These are phyloP conservation scores for Parnassius smintheus DNA, from an alignment of 2,888 invertebrate genomes.

Conservation along the genomic window DNA sequence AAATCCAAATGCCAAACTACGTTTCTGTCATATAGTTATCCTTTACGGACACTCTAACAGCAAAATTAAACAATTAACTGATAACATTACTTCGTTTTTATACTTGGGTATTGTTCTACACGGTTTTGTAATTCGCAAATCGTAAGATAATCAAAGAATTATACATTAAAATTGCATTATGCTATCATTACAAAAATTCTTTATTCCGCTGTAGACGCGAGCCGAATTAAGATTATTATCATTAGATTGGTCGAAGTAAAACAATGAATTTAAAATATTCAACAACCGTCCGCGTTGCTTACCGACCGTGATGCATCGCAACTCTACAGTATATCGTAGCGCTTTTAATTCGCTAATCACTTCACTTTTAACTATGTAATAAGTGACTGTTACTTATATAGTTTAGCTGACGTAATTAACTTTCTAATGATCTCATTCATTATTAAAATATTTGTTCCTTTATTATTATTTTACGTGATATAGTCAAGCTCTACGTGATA, in stretches of 20 bases:
- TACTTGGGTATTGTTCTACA: slow-evolving; percentile 10
- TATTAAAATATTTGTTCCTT: too few species aligned
- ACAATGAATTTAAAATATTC: slow-evolving; percentile 50
- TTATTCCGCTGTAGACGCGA: slow-evolving; percentile 27
- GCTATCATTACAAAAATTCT: slow-evolving; percentile 20
- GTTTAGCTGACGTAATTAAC: neutral
- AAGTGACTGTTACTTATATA: slow-evolving; percentile 3
- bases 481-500: too few species aligned
- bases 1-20: too few species aligned
- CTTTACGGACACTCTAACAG: too few species aligned
- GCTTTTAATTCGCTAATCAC: neutral
- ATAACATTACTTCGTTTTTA: too few species aligned
- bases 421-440: neutral
- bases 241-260: slow-evolving; percentile 39
- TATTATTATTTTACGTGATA: too few species aligned
- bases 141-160: slow-evolving; percentile 16
- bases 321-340: slow-evolving; percentile 6
- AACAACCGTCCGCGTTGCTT: slow-evolving; percentile 18
- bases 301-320: slow-evolving; percentile 7
- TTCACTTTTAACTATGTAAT: neutral
- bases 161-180: slow-evolving; percentile 23
- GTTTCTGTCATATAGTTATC: too few species aligned
- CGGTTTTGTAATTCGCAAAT: slow-evolving; percentile 14
- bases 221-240: slow-evolving; percentile 46
- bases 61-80: too few species aligned